A percentile compares a stretch with the other conserved stretches of the same genome.
phyloP scores from a whole-genome alignment of 2,797 vertebrate species.

The Aratinga solstitialis region DNA sequence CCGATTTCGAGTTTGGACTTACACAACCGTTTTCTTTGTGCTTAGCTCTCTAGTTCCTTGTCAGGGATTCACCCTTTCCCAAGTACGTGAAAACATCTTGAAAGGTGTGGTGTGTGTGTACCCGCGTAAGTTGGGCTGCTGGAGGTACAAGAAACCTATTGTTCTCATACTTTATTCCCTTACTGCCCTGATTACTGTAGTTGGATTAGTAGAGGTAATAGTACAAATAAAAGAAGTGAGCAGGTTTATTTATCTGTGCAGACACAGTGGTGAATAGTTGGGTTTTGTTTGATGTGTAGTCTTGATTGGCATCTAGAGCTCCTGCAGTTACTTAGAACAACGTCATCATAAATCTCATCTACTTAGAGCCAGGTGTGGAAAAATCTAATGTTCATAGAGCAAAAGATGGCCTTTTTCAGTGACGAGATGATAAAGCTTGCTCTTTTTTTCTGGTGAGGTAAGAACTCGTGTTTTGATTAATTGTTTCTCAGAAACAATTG shows the following conservation, averaged over 20 bases:
- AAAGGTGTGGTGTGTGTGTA: neutral
- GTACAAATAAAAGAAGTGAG: conserved; percentile 58
- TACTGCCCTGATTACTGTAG: conserved; percentile 44
- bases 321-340: conserved; percentile 61
- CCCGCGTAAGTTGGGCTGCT: fast-evolving
- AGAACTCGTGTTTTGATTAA: neutral
- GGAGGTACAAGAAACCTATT: neutral
- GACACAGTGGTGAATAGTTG: conserved; percentile 58
- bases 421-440: neutral
- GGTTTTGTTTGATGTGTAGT: conserved; percentile 66
- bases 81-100: neutral
- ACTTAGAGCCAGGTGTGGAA: conserved; percentile 4
- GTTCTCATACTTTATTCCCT: neutral
- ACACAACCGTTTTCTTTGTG: neutral
- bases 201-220: conserved; percentile 60
- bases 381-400: neutral
- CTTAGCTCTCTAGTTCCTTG: neutral
- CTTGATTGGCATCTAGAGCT: conserved; percentile 71
- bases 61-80: neutral
- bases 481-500: neutral
- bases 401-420: neutral
- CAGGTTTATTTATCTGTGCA: conserved; percentile 67
- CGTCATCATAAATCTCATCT: conserved; percentile 56
- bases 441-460: neutral
- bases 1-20: neutral